Conservation (phyloP, 1,140 invertebrate genomes). For the Hyposmocoma kahamanoa region DNA sequence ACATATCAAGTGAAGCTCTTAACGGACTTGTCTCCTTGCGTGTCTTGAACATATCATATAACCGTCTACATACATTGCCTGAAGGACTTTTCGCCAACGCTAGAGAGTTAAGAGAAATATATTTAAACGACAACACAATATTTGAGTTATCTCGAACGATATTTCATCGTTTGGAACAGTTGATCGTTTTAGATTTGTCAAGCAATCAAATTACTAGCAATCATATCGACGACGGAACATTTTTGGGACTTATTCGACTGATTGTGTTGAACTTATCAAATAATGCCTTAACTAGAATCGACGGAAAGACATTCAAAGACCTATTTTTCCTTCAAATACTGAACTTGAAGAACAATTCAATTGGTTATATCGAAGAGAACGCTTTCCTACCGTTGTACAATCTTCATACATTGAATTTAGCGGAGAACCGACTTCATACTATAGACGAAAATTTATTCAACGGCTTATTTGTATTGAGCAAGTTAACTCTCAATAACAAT, state of each 20-base stretch:
- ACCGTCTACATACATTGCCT: conserved; percentile 84
- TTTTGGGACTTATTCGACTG: conserved; percentile 87
- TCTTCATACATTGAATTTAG: conserved; percentile 88
- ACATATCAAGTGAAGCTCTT: conserved; percentile 85
- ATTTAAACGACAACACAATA: conserved; percentile 87
- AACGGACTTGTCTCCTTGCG: conserved; percentile 83
- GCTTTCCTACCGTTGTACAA: conserved; percentile 91
- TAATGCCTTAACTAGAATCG: conserved; percentile 87
- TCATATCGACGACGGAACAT: conserved; percentile 87
- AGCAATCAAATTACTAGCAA: conserved; percentile 89
- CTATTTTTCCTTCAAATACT: conserved; percentile 91
- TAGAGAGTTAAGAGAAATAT: conserved; percentile 86
- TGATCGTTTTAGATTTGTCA: conserved; percentile 89
- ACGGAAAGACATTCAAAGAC: conserved; percentile 90
- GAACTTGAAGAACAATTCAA: conserved; percentile 89
- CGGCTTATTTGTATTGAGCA: conserved; percentile 87
- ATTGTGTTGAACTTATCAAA: conserved; percentile 90
- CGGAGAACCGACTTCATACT: conserved; percentile 87
- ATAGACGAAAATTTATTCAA: conserved; percentile 89
- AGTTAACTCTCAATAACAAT: conserved; percentile 90
- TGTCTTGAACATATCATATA: conserved; percentile 89
- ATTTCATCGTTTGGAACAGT: conserved; percentile 87
- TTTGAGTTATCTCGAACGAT: conserved; percentile 86
- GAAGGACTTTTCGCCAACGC: conserved; percentile 85
- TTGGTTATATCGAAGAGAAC: conserved; percentile 89